phyloP scores from a whole-genome alignment of 2,113 vertebrate genomes.

The Anser cygnoides region DNA sequence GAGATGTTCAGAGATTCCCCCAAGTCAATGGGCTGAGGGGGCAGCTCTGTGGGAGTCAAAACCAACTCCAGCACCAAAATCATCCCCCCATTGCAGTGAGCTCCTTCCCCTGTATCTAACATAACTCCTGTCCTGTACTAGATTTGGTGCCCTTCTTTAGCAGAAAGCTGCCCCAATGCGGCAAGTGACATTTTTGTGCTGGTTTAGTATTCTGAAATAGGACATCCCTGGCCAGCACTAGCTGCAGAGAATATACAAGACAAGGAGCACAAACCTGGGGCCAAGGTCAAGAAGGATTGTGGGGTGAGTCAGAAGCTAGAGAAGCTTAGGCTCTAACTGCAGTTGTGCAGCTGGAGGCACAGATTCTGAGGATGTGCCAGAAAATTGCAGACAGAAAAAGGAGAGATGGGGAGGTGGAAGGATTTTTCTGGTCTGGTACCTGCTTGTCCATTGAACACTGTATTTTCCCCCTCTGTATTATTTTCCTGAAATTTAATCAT shows the following conservation, averaged over 20 bases:
- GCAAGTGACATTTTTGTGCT: accelerated
- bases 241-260: neutral
- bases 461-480: neutral
- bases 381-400: neutral
- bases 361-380: neutral
- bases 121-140: accelerated
- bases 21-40: accelerated
- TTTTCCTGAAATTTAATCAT: neutral
- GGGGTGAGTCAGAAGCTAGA: neutral
- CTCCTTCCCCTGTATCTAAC: neutral
- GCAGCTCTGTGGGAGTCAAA: neutral
- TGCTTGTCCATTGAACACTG: neutral
- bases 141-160: accelerated
- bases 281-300: neutral
- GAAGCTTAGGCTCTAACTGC: neutral
- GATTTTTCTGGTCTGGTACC: neutral
- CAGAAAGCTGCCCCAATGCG: neutral
- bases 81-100: accelerated
- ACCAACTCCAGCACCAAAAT: accelerated
- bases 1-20: neutral
- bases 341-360: neutral
- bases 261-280: neutral
- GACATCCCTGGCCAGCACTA: neutral
- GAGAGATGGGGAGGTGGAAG: no score
- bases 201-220: neutral